A percentile compares a stretch with the other conserved stretches of the same genome.
Evolutionary conservation across 2,888 invertebrate species (phyloP).

Genomic region (Onthophagus sagittarius): DNA sequence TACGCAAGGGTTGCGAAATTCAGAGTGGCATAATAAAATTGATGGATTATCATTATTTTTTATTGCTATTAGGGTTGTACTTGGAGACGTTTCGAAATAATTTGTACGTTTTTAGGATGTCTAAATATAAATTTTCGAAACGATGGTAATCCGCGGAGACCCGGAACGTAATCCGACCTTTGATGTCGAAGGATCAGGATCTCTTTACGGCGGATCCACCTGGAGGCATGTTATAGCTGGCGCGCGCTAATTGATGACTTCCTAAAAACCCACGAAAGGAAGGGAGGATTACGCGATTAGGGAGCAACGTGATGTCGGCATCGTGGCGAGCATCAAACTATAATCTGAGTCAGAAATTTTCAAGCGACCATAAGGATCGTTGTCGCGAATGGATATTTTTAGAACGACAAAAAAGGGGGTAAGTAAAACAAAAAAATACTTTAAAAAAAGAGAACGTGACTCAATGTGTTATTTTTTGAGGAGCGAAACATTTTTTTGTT

Average conservation of each 20-base stretch:
- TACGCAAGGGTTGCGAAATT: background rate
- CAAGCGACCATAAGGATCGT: background rate
- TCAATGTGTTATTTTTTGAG: no score
- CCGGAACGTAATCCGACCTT: constrained; percentile 31
- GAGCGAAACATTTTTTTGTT: no score
- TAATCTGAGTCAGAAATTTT: background rate
- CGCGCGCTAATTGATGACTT: constrained; percentile 50
- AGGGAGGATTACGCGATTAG: constrained; percentile 49
- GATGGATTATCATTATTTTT: background rate
- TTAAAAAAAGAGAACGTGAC: no score
- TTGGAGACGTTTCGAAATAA: background rate
- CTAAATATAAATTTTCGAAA: background rate
- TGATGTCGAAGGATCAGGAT: constrained; percentile 28
- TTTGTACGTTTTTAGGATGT: background rate
- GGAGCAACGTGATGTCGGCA: constrained; percentile 43
- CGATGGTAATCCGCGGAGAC: background rate
- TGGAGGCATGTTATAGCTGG: constrained; percentile 39
- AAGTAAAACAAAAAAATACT: no score
- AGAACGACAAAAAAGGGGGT: background rate
- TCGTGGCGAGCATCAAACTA: constrained; percentile 41
- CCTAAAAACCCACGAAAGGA: constrained; percentile 48
- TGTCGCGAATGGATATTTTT: background rate
- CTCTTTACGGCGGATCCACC: constrained; percentile 44
- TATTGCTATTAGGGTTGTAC: background rate
- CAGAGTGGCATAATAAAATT: background rate